Evolutionary conservation across 1,140 invertebrate genomes (phyloP), one percentile per base, ranked within the genome.

Genomic region (Hylyphantes graminicola): DNA sequence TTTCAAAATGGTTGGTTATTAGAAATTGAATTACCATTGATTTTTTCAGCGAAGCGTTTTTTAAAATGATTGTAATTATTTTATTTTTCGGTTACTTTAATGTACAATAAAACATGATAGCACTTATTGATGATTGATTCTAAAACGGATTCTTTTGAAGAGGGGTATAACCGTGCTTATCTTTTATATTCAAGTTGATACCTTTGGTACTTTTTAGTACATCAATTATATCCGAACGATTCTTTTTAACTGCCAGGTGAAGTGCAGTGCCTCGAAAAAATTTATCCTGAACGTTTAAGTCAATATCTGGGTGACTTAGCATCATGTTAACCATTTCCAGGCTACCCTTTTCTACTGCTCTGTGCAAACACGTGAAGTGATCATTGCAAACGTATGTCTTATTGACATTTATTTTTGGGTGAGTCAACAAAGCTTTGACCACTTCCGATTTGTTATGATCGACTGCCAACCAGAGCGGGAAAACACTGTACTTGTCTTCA

Each of bases 391-490:
- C 6, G 11, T 19, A 67, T 50, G 2, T 21, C 8, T 7, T 7
- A 67, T 67, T 67, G 7, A 21, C n/a, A 67, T 67, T 7, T 15
- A 67, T 67, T 21, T 67, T 67, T 50, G 19, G n/a, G 19, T 67
- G 64, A 12, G 10, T 67, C 10, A 67, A 21, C 11, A 67, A 67
- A 0, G 50, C 13, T 50, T 67, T 13, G 21, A 48, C 64, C 11
- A 67, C 35, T 13, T 67, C 64, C 2, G 10, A 2, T 10, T 19
- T 35, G 19, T 48, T 48, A 21, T 21, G 21, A 0, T 5, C 50
- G 17, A 67, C 19, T 35, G 64, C 64, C 12, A 21, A 67, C 21
- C 50, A 11, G 4, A 67, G 19, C 0, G 21, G 50, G 12, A 48
- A 35, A 10, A 12, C 64, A 21, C 11, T 13, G n/a, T 67, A 67